Conservation (phyloP, 2,113 vertebrate species). For the Oncorhynchus mykiss region DNA sequence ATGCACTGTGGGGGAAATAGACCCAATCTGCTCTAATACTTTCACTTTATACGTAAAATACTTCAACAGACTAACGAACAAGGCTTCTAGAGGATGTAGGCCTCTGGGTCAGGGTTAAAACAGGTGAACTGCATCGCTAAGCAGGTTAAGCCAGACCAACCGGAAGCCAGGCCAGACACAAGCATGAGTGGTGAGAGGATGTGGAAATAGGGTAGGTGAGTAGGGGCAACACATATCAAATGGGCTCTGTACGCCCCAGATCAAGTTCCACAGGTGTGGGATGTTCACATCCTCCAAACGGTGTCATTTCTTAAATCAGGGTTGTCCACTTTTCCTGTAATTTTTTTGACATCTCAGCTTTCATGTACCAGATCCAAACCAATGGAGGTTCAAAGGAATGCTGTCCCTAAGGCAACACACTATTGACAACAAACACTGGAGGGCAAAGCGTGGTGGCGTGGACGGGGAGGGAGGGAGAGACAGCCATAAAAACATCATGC, state of each 20-base stretch:
- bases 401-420: constrained; percentile 62
- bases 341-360: neutral
- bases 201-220: neutral
- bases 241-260: neutral
- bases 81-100: too few relatives aligned
- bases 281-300: neutral
- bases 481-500: constrained; percentile 40
- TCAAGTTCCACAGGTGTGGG: neutral
- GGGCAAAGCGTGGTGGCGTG: constrained; percentile 23
- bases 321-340: too few relatives aligned
- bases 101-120: too few relatives aligned
- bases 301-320: neutral
- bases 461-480: neutral
- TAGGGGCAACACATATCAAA: neutral
- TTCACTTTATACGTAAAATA: too few relatives aligned
- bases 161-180: neutral
- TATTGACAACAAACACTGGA: constrained; percentile 55
- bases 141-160: neutral
- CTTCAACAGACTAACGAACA: too few relatives aligned
- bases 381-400: constrained; percentile 18
- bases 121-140: neutral
- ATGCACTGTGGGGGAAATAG: too few relatives aligned
- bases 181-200: neutral
- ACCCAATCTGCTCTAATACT: too few relatives aligned
- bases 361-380: constrained; percentile 49